These are phyloP conservation scores for Scyliorhinus canicula DNA, from an alignment of 2,797 vertebrate species.

Conservation along the genomic window DNA sequence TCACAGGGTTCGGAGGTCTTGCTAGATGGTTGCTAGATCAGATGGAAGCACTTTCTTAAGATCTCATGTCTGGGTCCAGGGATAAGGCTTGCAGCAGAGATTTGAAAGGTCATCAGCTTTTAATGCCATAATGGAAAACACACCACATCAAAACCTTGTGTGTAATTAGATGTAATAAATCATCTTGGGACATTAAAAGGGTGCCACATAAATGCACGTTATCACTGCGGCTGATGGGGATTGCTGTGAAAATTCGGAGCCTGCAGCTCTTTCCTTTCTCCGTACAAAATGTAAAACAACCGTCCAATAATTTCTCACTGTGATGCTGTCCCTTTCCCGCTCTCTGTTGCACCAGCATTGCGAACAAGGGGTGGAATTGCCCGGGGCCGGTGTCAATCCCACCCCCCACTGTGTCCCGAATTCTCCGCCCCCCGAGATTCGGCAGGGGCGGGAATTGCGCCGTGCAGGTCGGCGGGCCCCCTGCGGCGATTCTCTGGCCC, in stretches of 20 bases:
- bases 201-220: neutral
- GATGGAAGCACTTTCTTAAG: neutral
- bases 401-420: too few species aligned
- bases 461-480: too few species aligned
- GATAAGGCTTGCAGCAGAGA: neutral
- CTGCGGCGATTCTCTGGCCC: too few species aligned
- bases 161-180: neutral
- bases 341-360: neutral
- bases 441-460: too few species aligned
- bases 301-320: neutral
- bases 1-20: neutral
- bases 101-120: neutral
- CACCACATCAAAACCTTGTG: neutral
- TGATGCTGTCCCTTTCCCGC: neutral
- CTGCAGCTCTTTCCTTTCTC: neutral
- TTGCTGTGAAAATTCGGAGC: neutral
- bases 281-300: neutral
- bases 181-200: neutral
- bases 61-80: neutral
- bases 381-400: too few species aligned
- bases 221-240: neutral
- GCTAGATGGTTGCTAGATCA: neutral
- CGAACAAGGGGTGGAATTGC: too few species aligned
- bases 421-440: too few species aligned
- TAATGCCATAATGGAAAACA: neutral